Evolutionary conservation across 2,113 vertebrate species (phyloP), one percentile per base, ranked within the genome.

Genomic region (Sylvilagus bachmani): DNA sequence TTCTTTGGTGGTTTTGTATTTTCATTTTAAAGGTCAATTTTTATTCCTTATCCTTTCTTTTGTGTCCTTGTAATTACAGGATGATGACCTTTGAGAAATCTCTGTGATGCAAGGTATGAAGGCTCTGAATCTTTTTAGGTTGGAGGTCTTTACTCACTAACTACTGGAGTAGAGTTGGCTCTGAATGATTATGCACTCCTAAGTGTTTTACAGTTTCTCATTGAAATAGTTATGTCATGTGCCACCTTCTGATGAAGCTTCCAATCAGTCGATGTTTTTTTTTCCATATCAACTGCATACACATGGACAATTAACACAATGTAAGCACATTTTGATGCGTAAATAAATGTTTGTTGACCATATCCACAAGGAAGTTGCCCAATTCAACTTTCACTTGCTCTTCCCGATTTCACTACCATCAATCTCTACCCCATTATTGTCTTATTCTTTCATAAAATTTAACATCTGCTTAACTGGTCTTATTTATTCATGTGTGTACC

Each of bases 281-380:
- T 53, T 78, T 19, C 77, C 31, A 44, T 27, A 84, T 9, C 29
- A 6, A 94, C 2, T 27, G 11, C 24, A 83, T 58, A 67, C 49
- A 90, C 79, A 79, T 55, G 31, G 87, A 90, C 74, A 79, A 73
- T 79, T 38, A 87, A 61, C n/a, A 49, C 44, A 67, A 73, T 69
- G 55, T 73, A 74, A 55, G 49, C 25, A 62, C 49, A 49, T 21
- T 13, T 9, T 77, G 33, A 33, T 66, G 53, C 49, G 10, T 71
- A 74, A 89, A 84, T 67, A 86, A 36, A 38, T 51, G 62, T 51
- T 64, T 64, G 64, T 71, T 36, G 36, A 74, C 79, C 24, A 38
- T 14, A 67, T n/a, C 53, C 33, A 22, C 3, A 71, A 64, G 33
- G 66, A 71, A 53, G 16, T 49, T 24, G 24, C 19, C 12, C 4